Evolutionary conservation across 1,140 invertebrate genomes (phyloP), one percentile per base, ranked within the genome.

Genomic region (Bilobella aurantiaca): DNA sequence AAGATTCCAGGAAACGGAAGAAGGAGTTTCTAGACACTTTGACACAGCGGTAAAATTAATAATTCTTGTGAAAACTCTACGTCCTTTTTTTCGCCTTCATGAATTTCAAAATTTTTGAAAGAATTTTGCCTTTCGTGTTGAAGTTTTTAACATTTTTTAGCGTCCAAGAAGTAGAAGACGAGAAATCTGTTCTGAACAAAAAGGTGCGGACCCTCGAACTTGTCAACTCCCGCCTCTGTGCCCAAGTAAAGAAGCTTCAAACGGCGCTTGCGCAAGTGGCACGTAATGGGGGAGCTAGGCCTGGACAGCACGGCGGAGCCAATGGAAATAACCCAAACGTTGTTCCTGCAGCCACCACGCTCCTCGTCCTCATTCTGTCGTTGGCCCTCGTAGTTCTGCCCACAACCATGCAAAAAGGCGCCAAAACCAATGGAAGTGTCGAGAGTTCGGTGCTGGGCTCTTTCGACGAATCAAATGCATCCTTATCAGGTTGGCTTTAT

Each of bases 11-110:
- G 32, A 92, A 93, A 75, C 82, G 91, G 70, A 95, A 95, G 82
- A 93, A 93, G 83, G 90, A 91, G 75, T 95, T 95, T 78, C 85
- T 95, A 46, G 91, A 94, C 75, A 89, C 89, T 28, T 78, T 96
- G 47, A 92, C 95, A 78, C 88, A 14, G 8, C 12, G 25, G 49
- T 53, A 14, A 23, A 23, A 53, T 5, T 16, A 53, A 53, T n/a
- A n/a, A n/a, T n/a, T n/a, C n/a, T n/a, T n/a, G n/a, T n/a, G n/a
- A n/a, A n/a, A n/a, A n/a, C n/a, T n/a, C n/a, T n/a, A n/a, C n/a
- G n/a, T 42, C 37, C n/a, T 42, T 42, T 42, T n/a, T 12, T n/a
- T 42, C 37, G n/a, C n/a, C 37, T 42, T n/a, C n/a, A 42, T 42
- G n/a, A 42, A 12, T 42, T 42, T n/a, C 37, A 42, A n/a, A n/a